Conservation (phyloP, 2,888 invertebrate species). For the Petrolisthes cinctipes region DNA sequence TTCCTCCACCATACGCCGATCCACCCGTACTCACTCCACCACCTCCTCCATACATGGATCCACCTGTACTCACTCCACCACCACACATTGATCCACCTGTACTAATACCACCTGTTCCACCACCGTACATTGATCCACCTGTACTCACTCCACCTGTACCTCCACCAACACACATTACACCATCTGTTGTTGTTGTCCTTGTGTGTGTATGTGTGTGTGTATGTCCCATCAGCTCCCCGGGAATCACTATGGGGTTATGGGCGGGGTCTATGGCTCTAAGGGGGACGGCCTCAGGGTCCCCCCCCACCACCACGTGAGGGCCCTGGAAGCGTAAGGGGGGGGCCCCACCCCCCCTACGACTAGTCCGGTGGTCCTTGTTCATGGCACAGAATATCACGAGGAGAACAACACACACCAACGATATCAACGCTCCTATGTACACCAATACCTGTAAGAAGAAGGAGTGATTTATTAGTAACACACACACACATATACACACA, state of each 20-base stretch:
- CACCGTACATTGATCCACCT: no score
- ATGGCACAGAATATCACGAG: constrained; percentile 59
- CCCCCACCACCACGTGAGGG: constrained; percentile 38
- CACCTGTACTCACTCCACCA: no score
- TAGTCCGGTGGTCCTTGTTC: constrained; percentile 51
- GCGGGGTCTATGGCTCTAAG: constrained; percentile 31
- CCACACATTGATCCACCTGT: no score
- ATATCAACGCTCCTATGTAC: constrained; percentile 56
- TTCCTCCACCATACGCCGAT: no score
- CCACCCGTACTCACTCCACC: no score
- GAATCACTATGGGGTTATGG: constrained; percentile 31
- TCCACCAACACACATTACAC: no score
- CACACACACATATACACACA: no score
- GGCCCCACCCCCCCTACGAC: constrained; percentile 36
- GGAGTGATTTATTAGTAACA: no score
- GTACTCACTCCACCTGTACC: no score
- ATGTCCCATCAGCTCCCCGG: background rate
- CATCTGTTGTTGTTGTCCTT: no score
- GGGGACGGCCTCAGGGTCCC: constrained; percentile 47
- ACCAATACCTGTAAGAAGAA: constrained; percentile 53
- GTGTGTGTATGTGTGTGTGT: background rate
- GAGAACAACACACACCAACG: constrained; percentile 52
- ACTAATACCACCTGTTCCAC: no score
- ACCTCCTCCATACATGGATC: no score
- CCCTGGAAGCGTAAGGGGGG: constrained; percentile 26